Conservation (phyloP, 2,113 vertebrate genomes). For the Phrynosoma blainvillii region DNA sequence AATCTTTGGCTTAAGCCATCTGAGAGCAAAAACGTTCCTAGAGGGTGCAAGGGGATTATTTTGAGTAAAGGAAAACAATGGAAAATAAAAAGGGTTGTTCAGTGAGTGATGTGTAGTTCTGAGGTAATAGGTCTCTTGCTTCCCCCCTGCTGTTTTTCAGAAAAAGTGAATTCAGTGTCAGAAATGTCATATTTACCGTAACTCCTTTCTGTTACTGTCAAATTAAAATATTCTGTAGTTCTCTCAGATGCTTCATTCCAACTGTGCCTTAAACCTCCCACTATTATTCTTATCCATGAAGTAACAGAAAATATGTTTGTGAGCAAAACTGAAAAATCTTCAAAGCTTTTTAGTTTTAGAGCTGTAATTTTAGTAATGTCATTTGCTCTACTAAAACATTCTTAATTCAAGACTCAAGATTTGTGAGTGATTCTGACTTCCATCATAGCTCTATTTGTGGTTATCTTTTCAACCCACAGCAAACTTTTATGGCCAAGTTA, state of each 20-base stretch:
- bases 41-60: too few relatives aligned
- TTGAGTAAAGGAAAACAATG: too few relatives aligned
- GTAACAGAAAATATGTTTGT: background rate
- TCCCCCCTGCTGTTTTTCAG: too few relatives aligned
- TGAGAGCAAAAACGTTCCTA: too few relatives aligned
- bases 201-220: background rate
- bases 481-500: conserved; percentile 77
- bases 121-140: too few relatives aligned
- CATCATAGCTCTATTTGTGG: conserved; percentile 55
- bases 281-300: background rate
- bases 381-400: background rate
- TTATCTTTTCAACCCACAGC: conserved; percentile 73
- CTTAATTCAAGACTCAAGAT: background rate
- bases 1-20: too few relatives aligned
- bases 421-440: conserved; percentile 27
- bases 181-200: background rate
- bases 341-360: background rate
- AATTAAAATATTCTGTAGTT: background rate
- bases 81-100: too few relatives aligned
- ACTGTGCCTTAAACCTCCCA: background rate
- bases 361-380: background rate
- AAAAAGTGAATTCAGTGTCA: too few relatives aligned
- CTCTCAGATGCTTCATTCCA: background rate
- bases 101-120: too few relatives aligned
- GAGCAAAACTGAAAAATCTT: background rate